phyloP scores from a whole-genome alignment of 2,113 vertebrate genomes.

The Microtus ochrogaster region DNA sequence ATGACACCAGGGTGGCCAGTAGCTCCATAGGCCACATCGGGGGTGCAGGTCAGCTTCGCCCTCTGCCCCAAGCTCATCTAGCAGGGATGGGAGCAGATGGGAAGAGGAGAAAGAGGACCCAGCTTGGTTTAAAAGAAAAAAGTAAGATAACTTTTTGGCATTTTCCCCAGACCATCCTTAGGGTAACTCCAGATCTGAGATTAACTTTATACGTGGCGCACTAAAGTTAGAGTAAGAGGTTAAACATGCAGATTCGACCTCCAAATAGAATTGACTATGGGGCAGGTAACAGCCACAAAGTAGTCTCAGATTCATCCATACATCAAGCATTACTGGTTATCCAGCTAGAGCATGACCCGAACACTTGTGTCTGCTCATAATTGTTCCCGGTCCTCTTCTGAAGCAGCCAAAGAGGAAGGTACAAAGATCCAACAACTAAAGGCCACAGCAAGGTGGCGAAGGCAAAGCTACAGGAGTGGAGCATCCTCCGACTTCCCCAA shows the following conservation, averaged over 20 bases:
- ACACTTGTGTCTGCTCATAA: no score
- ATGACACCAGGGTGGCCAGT: conserved; percentile 99
- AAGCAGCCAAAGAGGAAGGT: no score
- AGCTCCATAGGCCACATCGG: conserved; percentile 97
- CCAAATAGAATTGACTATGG: background rate
- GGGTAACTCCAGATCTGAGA: conserved; percentile 18
- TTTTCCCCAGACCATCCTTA: conserved; percentile 65
- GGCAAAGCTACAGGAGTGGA: background rate
- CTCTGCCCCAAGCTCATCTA: conserved; percentile 99
- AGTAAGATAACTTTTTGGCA: conserved; percentile 72
- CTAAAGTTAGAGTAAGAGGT: background rate
- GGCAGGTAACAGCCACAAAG: background rate
- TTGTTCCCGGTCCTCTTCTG: no score
- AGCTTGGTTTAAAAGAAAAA: conserved; percentile 82
- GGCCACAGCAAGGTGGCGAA: background rate
- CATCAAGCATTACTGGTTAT: background rate
- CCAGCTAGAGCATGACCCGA: background rate
- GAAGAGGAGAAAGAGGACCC: conserved; percentile 81
- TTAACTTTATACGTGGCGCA: background rate
- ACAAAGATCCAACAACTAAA: background rate
- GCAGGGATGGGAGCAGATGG: conserved; percentile 66
- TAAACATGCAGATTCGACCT: background rate
- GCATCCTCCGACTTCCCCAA: background rate
- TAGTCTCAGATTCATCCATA: conserved; percentile 19
- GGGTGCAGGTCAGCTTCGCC: conserved; percentile 97